A percentile compares a stretch with the other conserved stretches of the same genome.
These are phyloP conservation scores for Sarotherodon lohbergeri DNA, from an alignment of 2,113 vertebrate species.

Conservation along the genomic window DNA sequence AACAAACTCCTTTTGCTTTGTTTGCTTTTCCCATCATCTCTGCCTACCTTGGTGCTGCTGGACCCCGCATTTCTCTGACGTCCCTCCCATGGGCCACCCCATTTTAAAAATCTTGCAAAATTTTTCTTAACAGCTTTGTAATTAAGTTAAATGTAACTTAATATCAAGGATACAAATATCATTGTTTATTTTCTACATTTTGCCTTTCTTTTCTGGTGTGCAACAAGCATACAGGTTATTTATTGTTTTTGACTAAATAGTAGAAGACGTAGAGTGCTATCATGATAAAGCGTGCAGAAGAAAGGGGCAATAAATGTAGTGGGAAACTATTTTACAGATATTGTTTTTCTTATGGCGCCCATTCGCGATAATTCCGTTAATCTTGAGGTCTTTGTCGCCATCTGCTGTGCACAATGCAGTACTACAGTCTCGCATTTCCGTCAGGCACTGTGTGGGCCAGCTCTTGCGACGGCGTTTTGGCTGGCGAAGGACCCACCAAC, in stretches of 20 bases:
- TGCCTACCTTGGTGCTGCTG: neutral
- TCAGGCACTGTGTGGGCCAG: conserved; percentile 28
- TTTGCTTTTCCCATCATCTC: neutral
- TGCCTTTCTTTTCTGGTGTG: neutral
- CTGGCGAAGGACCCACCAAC: conserved; percentile 44
- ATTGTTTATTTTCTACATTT: neutral
- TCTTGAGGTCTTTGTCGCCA: conserved; percentile 1
- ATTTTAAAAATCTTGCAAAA: neutral
- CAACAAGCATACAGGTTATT: neutral
- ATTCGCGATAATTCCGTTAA: neutral
- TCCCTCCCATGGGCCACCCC: neutral
- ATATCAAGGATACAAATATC: neutral
- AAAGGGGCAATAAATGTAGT: neutral
- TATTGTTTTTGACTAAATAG: neutral
- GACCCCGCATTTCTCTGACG: neutral
- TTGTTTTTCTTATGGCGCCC: neutral
- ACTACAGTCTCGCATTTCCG: neutral
- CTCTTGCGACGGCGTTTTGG: neutral
- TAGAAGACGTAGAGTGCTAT: too few relatives aligned
- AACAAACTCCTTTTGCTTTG: neutral
- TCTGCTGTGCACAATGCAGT: neutral
- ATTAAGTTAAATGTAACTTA: neutral
- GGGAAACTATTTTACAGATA: neutral
- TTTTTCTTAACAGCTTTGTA: neutral
- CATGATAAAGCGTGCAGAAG: neutral